Evolutionary conservation across 1,140 invertebrate genomes (phyloP), one percentile per base, ranked within the genome.

Genomic region (Stegodyphus dumicola): DNA sequence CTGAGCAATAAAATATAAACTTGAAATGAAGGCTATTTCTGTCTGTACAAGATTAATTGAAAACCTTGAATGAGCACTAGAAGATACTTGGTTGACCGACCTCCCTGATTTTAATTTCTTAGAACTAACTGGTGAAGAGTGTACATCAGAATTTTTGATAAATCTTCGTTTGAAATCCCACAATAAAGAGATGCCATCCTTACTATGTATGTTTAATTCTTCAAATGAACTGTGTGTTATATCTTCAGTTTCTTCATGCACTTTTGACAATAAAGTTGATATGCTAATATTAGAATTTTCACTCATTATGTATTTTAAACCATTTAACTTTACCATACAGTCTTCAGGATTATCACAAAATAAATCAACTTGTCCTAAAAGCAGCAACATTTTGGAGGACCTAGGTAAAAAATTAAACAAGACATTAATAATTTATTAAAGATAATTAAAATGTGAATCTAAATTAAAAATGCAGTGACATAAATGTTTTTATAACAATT

Each of bases 311-410:
- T 85, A 85, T 60, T 85, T 85, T 18, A 85, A 64, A 4, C 73
- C 73, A 85, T 85, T 69, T 56, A 77, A 49, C 73, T 85, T 85
- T n/a, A 85, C 73, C 11, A 53, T 7, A 33, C 81, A 85, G 52
- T 85, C 81, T 53, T 69, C 69, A n/a, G 18, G 6, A 60, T 70
- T 70, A 49, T 77, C 51, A 77, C 81, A 67, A 5, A 85, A 48
- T 9, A 85, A 15, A 15, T 85, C 81, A 5, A 85, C 51, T 48
- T 85, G 52, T 13, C 64, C 81, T 52, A 85, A 76, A 52, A 56
- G 5, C 15, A 85, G 15, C 33, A 85, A 64, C 7, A 85, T 60
- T 51, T 69, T 76, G 9, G 81, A 76, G 6, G 81, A 51, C 81
- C 81, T 85, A n/a, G 6, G 69, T 51, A 75, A 75, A 74, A 60